Evolutionary conservation across 2,797 vertebrate species (phyloP).

Genomic region (Siniperca undulata): DNA sequence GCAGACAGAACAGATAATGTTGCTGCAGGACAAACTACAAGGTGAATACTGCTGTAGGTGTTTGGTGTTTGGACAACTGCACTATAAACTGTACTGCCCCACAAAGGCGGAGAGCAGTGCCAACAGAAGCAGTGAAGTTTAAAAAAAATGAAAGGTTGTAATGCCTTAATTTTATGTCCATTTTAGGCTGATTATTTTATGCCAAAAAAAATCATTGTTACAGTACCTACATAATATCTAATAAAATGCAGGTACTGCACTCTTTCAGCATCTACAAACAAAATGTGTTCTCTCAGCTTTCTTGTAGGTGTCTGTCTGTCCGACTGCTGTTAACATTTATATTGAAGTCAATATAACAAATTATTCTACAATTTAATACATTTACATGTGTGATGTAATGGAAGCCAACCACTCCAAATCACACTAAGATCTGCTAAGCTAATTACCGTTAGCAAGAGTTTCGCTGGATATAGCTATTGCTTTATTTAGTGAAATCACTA

Average conservation of each 20-base stretch:
- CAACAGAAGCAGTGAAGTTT: neutral
- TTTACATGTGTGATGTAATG: neutral
- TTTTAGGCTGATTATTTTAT: neutral
- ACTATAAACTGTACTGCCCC: neutral
- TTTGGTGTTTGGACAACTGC: neutral
- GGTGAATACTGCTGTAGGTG: conserved; percentile 74
- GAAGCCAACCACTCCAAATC: neutral
- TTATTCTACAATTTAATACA: neutral
- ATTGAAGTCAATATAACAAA: neutral
- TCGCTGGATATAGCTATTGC: no score
- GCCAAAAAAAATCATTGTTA: neutral
- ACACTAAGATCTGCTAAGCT: neutral
- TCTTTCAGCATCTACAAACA: neutral
- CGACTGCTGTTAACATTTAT: neutral
- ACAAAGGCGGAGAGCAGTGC: neutral
- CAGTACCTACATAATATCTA: no score
- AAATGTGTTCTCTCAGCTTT: neutral
- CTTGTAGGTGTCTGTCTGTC: neutral
- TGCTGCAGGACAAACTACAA: conserved; percentile 90
- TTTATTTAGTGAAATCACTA: no score
- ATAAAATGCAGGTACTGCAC: neutral
- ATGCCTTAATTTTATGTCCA: neutral
- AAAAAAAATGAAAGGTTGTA: neutral
- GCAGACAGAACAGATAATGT: conserved; percentile 89
- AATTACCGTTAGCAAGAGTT: neutral